Conservation (phyloP, 1,140 invertebrate species). For the Octopus sinensis region DNA sequence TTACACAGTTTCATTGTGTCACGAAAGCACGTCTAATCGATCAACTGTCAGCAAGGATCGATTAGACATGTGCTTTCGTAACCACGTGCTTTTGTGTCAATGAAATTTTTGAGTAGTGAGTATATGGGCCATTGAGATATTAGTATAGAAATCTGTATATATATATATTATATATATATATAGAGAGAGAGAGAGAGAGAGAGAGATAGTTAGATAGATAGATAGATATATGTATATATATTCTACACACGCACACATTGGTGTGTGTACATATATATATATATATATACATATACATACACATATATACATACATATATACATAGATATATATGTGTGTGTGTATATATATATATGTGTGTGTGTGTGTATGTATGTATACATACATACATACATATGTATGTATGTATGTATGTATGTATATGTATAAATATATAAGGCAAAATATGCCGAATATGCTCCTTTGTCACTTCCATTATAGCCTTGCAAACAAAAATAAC, state of each 20-base stretch:
- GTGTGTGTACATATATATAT: not conserved
- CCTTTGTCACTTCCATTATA: no score
- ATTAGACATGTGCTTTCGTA: no score
- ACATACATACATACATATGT: not conserved
- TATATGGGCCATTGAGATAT: no score
- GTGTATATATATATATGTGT: not conserved
- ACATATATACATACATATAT: not conserved
- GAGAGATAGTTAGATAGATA: no score
- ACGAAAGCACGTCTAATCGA: no score
- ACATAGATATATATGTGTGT: not conserved
- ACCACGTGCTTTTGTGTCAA: no score
- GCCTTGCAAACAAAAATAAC: no score
- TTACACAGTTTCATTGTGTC: not conserved
- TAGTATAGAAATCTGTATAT: not conserved
- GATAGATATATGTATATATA: slow-evolving; percentile 1
- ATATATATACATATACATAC: not conserved
- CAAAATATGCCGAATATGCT: no score
- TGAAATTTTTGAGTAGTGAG: no score
- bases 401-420: not conserved
- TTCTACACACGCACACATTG: not conserved
- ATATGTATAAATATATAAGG: not conserved
- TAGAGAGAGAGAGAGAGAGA: no score
- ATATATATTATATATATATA: not conserved
- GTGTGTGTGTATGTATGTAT: not conserved
- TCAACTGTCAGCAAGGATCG: no score